Conservation (phyloP, 2,797 vertebrate genomes). For the Megalops cyprinoides region DNA sequence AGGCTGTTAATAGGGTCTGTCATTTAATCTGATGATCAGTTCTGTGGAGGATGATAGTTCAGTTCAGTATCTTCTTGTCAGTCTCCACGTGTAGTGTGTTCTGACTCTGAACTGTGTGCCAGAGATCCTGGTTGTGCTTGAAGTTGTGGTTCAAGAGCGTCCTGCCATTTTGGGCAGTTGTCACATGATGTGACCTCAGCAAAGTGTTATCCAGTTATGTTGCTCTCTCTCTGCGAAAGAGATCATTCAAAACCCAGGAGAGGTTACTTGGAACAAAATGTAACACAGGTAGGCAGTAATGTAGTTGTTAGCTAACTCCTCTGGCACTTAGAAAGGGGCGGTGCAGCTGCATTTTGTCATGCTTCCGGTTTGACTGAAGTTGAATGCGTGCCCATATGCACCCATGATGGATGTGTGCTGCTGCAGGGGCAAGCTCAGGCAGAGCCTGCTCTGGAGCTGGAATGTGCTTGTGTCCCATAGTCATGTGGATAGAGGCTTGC, state of each 20-base stretch:
- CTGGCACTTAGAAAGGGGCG: not conserved
- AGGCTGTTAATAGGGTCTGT: not conserved
- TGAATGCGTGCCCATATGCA: not conserved
- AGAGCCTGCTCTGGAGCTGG: not conserved
- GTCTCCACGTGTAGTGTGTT: not conserved
- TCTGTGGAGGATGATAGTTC: not conserved
- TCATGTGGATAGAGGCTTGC: not conserved
- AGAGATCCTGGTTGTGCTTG: not conserved
- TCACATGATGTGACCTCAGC: not conserved
- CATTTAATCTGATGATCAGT: not conserved
- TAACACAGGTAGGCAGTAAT: not conserved
- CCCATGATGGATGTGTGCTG: not conserved
- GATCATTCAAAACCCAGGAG: not conserved
- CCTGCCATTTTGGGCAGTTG: not conserved
- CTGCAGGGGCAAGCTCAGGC: slow-evolving; percentile 4
- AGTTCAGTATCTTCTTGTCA: not conserved
- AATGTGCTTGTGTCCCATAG: not conserved
- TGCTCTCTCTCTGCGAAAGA: not conserved
- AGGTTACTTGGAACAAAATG: not conserved
- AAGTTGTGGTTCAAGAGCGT: not conserved
- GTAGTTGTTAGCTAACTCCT: not conserved
- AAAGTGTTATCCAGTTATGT: not conserved
- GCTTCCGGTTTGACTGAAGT: not conserved
- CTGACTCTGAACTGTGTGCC: not conserved
- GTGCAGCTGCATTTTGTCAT: too few relatives aligned